These are phyloP conservation scores for Meloidogyne hapla DNA, from an alignment of 1,140 invertebrate species.

Conservation along the genomic window DNA sequence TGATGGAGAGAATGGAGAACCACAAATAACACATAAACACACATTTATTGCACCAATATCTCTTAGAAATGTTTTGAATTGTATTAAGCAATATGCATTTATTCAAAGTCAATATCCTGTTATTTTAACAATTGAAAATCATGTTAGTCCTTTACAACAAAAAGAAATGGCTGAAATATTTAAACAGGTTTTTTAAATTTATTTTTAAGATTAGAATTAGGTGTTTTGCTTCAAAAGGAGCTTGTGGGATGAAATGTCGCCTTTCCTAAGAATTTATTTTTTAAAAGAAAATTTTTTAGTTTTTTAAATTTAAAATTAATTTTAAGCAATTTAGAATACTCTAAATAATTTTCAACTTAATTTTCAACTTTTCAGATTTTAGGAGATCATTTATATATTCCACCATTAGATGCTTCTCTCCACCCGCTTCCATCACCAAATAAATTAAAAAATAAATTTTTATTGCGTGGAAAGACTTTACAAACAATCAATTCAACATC, in stretches of 20 bases:
- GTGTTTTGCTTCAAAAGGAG: neutral
- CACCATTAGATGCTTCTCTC: conserved; percentile 30
- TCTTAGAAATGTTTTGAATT: conserved; percentile 66
- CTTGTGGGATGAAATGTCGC: no score
- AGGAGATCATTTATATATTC: conserved; percentile 46
- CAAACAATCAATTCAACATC: conserved; percentile 15
- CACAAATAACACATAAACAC: conserved; percentile 66
- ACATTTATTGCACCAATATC: conserved; percentile 67
- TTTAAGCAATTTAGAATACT: no score
- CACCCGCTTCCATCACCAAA: conserved; percentile 48
- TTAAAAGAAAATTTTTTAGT: no score
- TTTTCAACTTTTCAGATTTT: conserved; percentile 33
- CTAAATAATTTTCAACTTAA: no score
- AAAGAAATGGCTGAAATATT: conserved; percentile 81
- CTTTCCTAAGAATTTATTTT: no score
- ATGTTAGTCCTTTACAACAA: conserved; percentile 90
- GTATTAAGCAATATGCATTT: conserved; percentile 74
- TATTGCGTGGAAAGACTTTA: conserved; percentile 45
- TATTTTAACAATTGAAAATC: conserved; percentile 96
- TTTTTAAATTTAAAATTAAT: no score
- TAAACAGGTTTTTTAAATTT: conserved; percentile 41
- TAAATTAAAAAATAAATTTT: conserved; percentile 44
- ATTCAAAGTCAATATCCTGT: conserved; percentile 74
- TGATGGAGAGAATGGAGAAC: conserved; percentile 66
- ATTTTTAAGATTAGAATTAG: conserved; percentile 23